Percentiles rank a stretch among this genome's conserved stretches.
Evolutionary conservation across 1,140 invertebrate genomes (phyloP).

Genomic region (Euura lappo): DNA sequence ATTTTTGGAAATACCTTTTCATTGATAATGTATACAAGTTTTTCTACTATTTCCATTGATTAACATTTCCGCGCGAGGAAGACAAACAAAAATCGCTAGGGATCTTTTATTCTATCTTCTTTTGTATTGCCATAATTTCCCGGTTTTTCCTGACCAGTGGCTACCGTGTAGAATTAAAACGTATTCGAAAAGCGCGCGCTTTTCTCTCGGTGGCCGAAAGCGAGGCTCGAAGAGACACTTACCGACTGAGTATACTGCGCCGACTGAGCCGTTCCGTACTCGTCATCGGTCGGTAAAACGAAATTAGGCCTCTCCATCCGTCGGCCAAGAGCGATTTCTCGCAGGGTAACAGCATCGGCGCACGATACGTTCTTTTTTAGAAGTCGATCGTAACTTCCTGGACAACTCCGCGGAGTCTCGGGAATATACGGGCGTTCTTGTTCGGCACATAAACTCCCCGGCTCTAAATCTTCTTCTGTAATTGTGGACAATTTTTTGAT

Average conservation of each 20-base stretch:
- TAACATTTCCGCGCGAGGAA: no score
- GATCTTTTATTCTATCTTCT: no score
- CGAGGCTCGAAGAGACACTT: not conserved
- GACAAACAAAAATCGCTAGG: no score
- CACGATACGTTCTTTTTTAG: not conserved
- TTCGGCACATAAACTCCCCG: not conserved
- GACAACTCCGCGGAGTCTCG: not conserved
- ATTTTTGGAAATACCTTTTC: no score
- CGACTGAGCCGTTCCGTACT: not conserved
- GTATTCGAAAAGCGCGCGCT: not conserved
- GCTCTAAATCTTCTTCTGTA: not conserved
- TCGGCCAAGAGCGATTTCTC: not conserved
- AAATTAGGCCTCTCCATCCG: not conserved
- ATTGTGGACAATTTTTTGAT: not conserved
- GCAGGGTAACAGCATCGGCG: not conserved
- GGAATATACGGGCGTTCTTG: not conserved
- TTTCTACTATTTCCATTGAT: no score
- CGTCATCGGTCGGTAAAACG: not conserved
- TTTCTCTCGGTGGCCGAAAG: not conserved
- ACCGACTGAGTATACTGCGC: not conserved
- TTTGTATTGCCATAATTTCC: no score
- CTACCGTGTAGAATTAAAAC: not conserved
- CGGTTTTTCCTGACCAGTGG: no score
- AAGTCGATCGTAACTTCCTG: conserved; percentile 1
- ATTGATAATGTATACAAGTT: no score